These are phyloP conservation scores for Ips typographus DNA, from an alignment of 1,140 invertebrate genomes.

Conservation along the genomic window DNA sequence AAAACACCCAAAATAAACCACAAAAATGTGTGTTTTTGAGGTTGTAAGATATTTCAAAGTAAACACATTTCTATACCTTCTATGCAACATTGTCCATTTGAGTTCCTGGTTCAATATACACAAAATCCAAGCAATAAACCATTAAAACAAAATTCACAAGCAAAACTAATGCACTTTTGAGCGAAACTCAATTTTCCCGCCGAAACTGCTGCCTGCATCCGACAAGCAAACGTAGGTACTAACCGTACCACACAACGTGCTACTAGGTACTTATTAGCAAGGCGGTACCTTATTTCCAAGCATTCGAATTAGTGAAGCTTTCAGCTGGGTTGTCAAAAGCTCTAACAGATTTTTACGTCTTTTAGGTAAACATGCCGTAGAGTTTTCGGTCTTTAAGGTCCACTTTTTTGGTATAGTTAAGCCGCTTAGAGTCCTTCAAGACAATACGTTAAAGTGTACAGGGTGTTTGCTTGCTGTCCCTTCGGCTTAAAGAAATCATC, in stretches of 20 bases:
- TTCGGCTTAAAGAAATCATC: too few relatives aligned
- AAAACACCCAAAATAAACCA: too few relatives aligned
- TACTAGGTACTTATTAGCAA: constrained; percentile 29
- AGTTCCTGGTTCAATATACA: too few relatives aligned
- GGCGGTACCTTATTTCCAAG: constrained; percentile 29
- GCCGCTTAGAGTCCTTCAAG: too few relatives aligned
- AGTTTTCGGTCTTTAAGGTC: constrained; percentile 12
- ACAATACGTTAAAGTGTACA: too few relatives aligned
- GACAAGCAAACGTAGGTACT: constrained; percentile 5
- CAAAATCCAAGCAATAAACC: too few relatives aligned
- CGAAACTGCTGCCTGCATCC: constrained; percentile 10
- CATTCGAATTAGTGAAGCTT: constrained; percentile 31
- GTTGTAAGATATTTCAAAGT: too few relatives aligned
- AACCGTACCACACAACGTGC: constrained; percentile 30
- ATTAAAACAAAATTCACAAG: not conserved
- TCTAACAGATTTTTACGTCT: constrained; percentile 29
- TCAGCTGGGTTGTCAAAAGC: constrained; percentile 28
- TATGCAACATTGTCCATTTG: too few relatives aligned
- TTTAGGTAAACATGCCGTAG: constrained; percentile 23
- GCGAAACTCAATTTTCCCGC: constrained; percentile 3
- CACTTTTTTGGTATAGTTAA: too few relatives aligned
- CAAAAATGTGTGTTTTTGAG: too few relatives aligned
- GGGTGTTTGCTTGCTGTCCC: too few relatives aligned
- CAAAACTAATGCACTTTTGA: not conserved
- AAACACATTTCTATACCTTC: too few relatives aligned